Conservation (phyloP, 2,113 vertebrate genomes). For the Oophaga pumilio region DNA sequence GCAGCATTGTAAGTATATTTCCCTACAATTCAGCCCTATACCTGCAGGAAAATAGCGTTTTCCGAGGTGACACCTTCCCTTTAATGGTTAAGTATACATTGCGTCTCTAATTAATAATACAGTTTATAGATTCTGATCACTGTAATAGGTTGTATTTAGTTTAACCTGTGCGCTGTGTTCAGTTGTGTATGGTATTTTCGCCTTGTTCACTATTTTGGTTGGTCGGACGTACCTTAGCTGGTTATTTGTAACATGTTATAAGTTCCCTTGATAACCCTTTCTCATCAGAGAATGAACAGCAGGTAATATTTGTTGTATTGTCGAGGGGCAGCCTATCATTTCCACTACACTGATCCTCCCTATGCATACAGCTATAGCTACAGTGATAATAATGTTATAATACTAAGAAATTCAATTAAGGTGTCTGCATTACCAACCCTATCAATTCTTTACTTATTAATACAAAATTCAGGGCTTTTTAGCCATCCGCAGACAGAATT, state of each 20-base stretch:
- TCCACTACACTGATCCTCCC: neutral
- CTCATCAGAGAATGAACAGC: neutral
- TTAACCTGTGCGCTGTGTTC: too few relatives aligned
- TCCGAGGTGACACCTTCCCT: too few relatives aligned
- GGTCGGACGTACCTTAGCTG: too few relatives aligned
- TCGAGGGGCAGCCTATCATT: neutral
- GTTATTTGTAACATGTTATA: neutral
- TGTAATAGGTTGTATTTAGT: too few relatives aligned
- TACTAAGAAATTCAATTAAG: slow-evolving; percentile 1
- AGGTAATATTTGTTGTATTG: neutral
- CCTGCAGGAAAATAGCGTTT: too few relatives aligned
- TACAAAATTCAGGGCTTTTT: slow-evolving; percentile 4
- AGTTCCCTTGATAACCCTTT: neutral
- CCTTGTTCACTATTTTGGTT: too few relatives aligned
- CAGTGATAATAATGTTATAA: neutral
- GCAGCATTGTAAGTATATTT: too few relatives aligned
- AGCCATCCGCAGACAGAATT: slow-evolving; percentile 11
- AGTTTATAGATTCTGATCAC: too few relatives aligned
- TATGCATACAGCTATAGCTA: neutral
- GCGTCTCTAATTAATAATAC: too few relatives aligned
- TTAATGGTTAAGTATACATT: too few relatives aligned
- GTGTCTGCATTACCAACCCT: neutral
- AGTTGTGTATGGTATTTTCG: too few relatives aligned
- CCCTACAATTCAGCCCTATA: too few relatives aligned
- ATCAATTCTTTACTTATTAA: slow-evolving; percentile 18